Conservation (phyloP, 2,113 vertebrate species). For the Pseudorectes ferrugineus region DNA sequence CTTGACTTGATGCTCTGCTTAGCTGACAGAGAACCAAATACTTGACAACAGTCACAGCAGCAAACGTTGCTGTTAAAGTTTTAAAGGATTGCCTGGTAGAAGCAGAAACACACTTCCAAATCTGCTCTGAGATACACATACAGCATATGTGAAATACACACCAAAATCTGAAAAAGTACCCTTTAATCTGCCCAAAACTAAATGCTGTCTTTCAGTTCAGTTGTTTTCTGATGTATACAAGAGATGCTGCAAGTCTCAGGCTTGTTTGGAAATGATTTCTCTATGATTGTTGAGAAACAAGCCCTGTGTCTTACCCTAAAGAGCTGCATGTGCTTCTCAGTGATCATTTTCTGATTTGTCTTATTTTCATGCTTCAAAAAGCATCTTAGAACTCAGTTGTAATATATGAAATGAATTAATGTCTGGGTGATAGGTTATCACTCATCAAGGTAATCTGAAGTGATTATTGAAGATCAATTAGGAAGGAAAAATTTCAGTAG, state of each 20-base stretch:
- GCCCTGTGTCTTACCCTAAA: background rate
- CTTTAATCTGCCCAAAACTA: background rate
- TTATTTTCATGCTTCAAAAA: background rate
- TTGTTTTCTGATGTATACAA: background rate
- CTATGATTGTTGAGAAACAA: background rate
- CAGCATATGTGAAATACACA: background rate
- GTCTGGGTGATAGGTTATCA: background rate
- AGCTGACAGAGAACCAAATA: slow-evolving; percentile 52
- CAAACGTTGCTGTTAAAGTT: slow-evolving; percentile 31
- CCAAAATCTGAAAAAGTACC: background rate
- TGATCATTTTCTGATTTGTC: background rate
- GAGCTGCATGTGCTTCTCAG: background rate
- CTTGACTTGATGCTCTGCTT: slow-evolving; percentile 48
- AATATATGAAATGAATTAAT: background rate
- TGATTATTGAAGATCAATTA: background rate
- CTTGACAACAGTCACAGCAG: slow-evolving; percentile 43
- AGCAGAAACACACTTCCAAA: slow-evolving; percentile 32
- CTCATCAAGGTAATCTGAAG: background rate
- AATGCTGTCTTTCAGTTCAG: background rate
- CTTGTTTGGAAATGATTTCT: background rate
- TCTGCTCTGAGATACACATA: background rate
- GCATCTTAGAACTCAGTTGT: background rate
- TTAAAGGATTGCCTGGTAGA: slow-evolving; percentile 26
- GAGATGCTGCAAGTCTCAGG: background rate
- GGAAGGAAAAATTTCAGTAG: background rate